A percentile compares a stretch with the other conserved stretches of the same genome.
phyloP scores from a whole-genome alignment of 2,113 vertebrate species.

The Sylvietta virens region DNA sequence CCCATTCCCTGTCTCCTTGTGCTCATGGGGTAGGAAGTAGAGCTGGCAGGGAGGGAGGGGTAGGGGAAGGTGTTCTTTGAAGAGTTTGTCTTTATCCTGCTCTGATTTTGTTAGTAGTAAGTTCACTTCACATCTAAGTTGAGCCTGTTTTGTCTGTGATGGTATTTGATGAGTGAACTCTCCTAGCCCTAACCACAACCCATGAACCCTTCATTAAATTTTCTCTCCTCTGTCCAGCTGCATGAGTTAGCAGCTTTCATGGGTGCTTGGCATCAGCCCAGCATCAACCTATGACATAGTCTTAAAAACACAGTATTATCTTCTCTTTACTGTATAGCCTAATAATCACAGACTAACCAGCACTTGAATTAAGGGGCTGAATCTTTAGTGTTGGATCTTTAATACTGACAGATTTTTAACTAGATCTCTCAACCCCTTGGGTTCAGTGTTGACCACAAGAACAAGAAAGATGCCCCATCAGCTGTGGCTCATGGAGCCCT shows the following conservation, averaged over 20 bases:
- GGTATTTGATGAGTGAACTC: not conserved
- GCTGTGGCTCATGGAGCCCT: not conserved
- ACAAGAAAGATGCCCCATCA: not conserved
- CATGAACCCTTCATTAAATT: not conserved
- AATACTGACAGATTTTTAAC: not conserved
- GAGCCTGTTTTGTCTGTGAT: not conserved
- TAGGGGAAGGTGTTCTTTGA: not conserved
- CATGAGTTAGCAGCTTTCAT: not conserved
- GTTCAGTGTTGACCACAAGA: not conserved
- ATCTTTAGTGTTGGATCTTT: not conserved
- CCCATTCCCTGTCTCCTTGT: not conserved
- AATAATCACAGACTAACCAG: not conserved
- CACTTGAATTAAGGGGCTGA: not conserved
- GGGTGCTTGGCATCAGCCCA: accelerated
- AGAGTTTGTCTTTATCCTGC: not conserved
- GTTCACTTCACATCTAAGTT: not conserved
- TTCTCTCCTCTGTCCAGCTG: not conserved
- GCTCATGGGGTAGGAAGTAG: accelerated
- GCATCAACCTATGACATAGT: not conserved
- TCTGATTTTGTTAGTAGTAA: not conserved
- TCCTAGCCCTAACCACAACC: not conserved
- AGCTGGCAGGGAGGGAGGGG: not conserved
- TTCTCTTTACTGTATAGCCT: not conserved
- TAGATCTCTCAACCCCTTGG: not conserved
- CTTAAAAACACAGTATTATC: not conserved